Percentiles rank a stretch among this genome's conserved stretches.
phyloP scores from a whole-genome alignment of 2,888 invertebrate species.

The Quadroppia sp. region DNA sequence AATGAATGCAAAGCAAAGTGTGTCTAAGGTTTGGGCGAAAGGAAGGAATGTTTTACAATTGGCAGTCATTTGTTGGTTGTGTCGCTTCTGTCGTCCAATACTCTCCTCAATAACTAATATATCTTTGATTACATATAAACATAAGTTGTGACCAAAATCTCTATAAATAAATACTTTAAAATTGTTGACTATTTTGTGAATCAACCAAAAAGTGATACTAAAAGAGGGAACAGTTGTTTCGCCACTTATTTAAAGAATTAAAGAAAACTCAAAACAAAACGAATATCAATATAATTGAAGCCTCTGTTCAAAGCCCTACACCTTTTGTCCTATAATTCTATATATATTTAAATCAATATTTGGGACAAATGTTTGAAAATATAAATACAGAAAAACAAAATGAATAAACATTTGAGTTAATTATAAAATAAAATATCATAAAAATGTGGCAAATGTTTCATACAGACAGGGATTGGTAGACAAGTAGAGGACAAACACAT shows the following conservation, averaged over 20 bases:
- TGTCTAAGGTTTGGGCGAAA: background rate
- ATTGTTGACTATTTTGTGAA: background rate
- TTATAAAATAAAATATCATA: background rate
- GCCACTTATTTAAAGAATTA: background rate
- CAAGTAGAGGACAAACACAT: background rate
- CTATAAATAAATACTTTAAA: background rate
- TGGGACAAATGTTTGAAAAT: background rate
- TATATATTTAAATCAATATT: background rate
- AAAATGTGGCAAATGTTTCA: background rate
- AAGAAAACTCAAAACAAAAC: background rate
- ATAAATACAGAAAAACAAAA: constrained; percentile 7
- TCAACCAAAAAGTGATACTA: background rate
- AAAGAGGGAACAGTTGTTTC: background rate
- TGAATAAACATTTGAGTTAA: background rate
- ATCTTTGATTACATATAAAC: background rate
- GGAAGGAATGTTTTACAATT: constrained; percentile 18
- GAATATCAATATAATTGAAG: background rate
- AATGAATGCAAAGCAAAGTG: background rate
- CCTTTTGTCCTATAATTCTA: background rate
- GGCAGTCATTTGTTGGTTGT: constrained; percentile 33
- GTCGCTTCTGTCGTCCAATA: background rate
- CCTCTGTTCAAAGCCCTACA: background rate
- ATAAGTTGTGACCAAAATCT: background rate
- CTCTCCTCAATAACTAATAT: constrained; percentile 1
- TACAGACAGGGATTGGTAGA: background rate